Conservation (phyloP, 2,113 vertebrate species). For the Trochalopteron elliotii region DNA sequence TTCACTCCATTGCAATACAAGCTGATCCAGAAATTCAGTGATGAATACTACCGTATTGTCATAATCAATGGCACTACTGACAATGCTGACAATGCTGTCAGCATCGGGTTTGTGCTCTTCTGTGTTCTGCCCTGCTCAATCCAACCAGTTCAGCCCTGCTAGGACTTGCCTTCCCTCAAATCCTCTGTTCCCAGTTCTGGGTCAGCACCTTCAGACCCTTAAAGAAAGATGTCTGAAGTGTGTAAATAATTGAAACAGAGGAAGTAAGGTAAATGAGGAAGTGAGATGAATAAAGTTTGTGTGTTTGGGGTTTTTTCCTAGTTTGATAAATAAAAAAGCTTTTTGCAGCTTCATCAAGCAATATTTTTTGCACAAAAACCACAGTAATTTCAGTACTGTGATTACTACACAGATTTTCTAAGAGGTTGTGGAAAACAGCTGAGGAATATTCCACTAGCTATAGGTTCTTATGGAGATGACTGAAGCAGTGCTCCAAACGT, state of each 20-base stretch:
- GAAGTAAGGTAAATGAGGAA: not conserved
- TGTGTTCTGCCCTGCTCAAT: not conserved
- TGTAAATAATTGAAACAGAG: not conserved
- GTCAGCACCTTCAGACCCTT: not conserved
- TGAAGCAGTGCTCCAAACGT: fast-evolving
- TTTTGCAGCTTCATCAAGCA: not conserved
- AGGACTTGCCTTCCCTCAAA: not conserved
- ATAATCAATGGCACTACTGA: not conserved
- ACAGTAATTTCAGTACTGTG: not conserved
- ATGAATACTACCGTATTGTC: not conserved
- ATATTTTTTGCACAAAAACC: not conserved
- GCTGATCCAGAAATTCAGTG: not conserved
- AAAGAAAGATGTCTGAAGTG: not conserved
- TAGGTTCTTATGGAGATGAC: not conserved
- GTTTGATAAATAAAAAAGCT: not conserved
- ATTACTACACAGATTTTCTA: not conserved
- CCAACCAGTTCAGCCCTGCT: not conserved
- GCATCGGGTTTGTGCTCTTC: not conserved
- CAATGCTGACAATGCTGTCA: not conserved
- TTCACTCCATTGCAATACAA: not conserved
- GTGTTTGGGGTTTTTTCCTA: not conserved
- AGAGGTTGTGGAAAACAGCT: not conserved
- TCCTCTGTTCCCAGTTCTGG: not conserved
- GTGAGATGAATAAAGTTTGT: not conserved
- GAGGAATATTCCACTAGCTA: not conserved